Conservation (phyloP, 2,888 invertebrate species). For the Nemoura dubitans region DNA sequence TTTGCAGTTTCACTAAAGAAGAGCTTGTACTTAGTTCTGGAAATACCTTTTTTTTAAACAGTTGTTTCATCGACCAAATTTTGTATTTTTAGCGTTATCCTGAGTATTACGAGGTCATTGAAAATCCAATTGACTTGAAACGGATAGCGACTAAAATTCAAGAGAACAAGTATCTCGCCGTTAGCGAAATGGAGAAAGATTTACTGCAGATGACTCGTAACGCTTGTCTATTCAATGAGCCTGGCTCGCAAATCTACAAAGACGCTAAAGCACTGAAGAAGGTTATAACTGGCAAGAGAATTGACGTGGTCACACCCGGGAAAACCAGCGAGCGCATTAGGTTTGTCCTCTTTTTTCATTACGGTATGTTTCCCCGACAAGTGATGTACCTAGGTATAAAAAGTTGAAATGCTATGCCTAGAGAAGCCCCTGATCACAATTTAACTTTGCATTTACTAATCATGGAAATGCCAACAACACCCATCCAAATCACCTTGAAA, state of each 20-base stretch:
- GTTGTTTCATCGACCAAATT: no score
- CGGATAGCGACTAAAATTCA: conserved; percentile 92
- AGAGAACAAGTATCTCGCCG: conserved; percentile 77
- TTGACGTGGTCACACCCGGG: conserved; percentile 73
- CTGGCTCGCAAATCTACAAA: conserved; percentile 95
- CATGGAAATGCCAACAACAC: no score
- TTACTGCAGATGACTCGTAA: conserved; percentile 90
- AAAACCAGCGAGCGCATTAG: conserved; percentile 78
- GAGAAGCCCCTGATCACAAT: no score
- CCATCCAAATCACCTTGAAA: no score
- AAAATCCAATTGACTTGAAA: conserved; percentile 93
- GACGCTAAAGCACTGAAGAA: conserved; percentile 91
- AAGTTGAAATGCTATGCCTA: no score
- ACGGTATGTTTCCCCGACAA: not conserved
- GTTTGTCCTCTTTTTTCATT: conserved; percentile 54
- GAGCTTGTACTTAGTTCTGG: not conserved
- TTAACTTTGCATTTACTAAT: no score
- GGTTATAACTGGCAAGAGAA: conserved; percentile 74
- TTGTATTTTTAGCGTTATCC: conserved; percentile 76
- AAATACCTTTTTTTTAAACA: not conserved
- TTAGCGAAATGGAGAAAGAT: conserved; percentile 90
- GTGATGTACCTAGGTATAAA: no score
- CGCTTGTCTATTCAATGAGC: conserved; percentile 95
- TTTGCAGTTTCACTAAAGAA: conserved; percentile 53
- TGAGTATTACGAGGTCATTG: conserved; percentile 93